These are phyloP conservation scores for Nasonia vitripennis DNA, from an alignment of 1,140 invertebrate species.

Conservation along the genomic window DNA sequence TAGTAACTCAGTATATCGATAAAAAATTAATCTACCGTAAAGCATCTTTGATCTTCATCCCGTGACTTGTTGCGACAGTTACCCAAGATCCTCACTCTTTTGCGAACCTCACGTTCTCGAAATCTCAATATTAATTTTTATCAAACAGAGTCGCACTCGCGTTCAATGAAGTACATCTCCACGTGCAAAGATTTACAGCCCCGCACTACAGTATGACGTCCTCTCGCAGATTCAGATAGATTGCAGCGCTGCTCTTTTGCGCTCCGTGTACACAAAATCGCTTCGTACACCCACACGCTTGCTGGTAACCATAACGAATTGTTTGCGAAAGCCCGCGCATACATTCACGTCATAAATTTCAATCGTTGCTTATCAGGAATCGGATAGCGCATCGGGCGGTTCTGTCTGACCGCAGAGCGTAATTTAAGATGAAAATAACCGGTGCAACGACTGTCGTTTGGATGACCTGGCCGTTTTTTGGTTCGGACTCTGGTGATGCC, in stretches of 20 bases:
- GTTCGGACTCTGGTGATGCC: too few relatives aligned
- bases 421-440: not conserved
- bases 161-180: not conserved
- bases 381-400: not conserved
- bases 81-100: too few relatives aligned
- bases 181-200: not conserved
- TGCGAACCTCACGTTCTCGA: too few relatives aligned
- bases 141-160: not conserved
- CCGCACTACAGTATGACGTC: not conserved
- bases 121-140: not conserved
- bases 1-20: too few relatives aligned
- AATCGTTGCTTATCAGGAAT: conserved; percentile 38
- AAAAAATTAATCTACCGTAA: too few relatives aligned
- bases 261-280: not conserved
- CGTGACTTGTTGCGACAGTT: too few relatives aligned
- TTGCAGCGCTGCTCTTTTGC: not conserved
- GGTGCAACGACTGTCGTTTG: not conserved
- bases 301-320: conserved; percentile 5
- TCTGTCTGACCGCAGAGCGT: not conserved
- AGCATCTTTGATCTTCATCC: too few relatives aligned
- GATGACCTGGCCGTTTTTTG: not conserved
- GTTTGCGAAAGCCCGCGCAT: not conserved
- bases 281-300: not conserved
- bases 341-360: conserved; percentile 27
- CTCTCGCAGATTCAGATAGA: not conserved